Evolutionary conservation across 92 coral and sea anemone species (phyloP).

Genomic region (Virgularia gustaviana): DNA sequence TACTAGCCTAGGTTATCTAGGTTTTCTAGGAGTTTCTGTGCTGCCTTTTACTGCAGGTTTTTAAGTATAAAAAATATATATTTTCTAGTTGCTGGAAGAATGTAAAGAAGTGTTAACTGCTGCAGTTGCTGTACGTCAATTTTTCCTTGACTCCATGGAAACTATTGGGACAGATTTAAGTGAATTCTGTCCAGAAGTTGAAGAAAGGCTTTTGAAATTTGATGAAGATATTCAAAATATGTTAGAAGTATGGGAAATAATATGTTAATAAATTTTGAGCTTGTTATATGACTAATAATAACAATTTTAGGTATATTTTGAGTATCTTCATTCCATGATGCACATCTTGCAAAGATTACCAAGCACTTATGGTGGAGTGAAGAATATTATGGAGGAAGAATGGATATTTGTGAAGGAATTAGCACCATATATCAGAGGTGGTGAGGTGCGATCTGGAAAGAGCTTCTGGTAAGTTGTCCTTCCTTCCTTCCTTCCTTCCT

Average conservation of each 20-base stretch:
- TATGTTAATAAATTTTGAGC: neutral
- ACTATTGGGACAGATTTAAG: slow-evolving; percentile 50
- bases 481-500: too few relatives aligned
- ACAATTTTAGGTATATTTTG: slow-evolving; percentile 75
- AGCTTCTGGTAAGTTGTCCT: slow-evolving; percentile 74
- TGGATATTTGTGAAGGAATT: slow-evolving; percentile 81
- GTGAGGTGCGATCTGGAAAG: slow-evolving; percentile 88
- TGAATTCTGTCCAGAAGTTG: slow-evolving; percentile 43
- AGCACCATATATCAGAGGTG: slow-evolving; percentile 84
- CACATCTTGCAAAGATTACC: slow-evolving; percentile 88
- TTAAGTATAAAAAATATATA: neutral
- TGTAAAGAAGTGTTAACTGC: slow-evolving; percentile 86
- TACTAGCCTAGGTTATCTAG: neutral
- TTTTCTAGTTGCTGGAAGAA: slow-evolving; percentile 71
- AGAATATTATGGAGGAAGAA: slow-evolving; percentile 82
- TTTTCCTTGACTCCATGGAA: slow-evolving; percentile 75
- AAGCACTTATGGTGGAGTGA: slow-evolving; percentile 84
- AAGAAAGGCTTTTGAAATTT: slow-evolving; percentile 79
- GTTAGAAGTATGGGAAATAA: slow-evolving; percentile 56
- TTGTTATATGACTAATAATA: neutral
- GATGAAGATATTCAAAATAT: slow-evolving; percentile 84
- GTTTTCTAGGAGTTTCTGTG: too few relatives aligned
- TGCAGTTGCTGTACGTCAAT: slow-evolving; percentile 86
- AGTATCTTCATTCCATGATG: slow-evolving; percentile 83
- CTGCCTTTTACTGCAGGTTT: neutral